Percentiles rank a stretch among this genome's conserved stretches.
phyloP scores from a whole-genome alignment of 2,888 invertebrate genomes.

The Galerucella pusilla region DNA sequence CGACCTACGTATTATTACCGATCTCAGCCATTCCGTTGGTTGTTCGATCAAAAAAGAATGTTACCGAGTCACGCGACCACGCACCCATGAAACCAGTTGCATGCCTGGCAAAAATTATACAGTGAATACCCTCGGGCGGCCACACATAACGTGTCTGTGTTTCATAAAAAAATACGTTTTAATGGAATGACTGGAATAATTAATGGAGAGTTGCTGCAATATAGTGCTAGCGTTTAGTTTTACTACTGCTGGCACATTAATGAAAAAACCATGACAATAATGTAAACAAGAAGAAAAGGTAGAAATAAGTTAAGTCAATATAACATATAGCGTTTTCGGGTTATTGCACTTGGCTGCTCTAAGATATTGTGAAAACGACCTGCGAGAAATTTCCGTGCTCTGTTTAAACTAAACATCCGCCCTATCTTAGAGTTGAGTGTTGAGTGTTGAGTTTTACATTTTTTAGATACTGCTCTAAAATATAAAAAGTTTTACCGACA shows the following conservation, averaged over 20 bases:
- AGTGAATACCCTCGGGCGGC: constrained; percentile 11
- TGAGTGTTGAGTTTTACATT: too few species aligned
- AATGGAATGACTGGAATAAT: constrained; percentile 6
- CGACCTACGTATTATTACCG: constrained; percentile 4
- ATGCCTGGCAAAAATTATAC: constrained; percentile 17
- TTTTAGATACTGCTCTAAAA: too few species aligned
- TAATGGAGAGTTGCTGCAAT: not conserved
- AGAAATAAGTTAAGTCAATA: too few species aligned
- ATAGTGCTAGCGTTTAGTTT: not conserved
- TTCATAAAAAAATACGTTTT: constrained; percentile 4
- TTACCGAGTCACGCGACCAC: constrained; percentile 24
- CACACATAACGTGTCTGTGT: constrained; percentile 14
- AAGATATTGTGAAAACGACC: too few species aligned
- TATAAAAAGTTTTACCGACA: too few species aligned
- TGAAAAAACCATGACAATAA: not conserved
- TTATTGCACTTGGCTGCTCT: too few species aligned
- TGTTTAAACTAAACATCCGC: too few species aligned
- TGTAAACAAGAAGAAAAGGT: too few species aligned
- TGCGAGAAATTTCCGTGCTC: too few species aligned
- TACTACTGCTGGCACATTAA: not conserved
- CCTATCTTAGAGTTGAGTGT: too few species aligned
- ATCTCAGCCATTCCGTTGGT: constrained; percentile 8
- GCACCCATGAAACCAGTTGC: constrained; percentile 28
- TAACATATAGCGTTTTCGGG: too few species aligned
- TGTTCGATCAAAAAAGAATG: constrained; percentile 9